These are phyloP conservation scores for Indicator maculatus DNA, from an alignment of 2,113 vertebrate species.

Conservation along the genomic window DNA sequence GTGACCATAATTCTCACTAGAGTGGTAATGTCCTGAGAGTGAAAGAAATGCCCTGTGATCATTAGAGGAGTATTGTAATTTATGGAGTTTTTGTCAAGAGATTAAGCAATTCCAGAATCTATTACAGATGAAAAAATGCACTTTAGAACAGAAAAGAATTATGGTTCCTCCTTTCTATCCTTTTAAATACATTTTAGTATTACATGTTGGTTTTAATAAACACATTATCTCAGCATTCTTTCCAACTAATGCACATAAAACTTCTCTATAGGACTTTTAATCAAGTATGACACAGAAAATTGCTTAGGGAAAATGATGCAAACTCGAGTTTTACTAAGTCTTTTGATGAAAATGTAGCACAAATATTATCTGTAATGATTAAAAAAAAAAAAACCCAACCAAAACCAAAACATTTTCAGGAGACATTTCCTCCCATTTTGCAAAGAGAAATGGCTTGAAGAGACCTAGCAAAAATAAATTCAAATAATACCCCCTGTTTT, in stretches of 20 bases:
- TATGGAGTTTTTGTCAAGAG: slow-evolving; percentile 54
- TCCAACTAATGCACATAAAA: neutral
- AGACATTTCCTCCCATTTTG: neutral
- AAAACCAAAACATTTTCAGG: neutral
- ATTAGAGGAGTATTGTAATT: slow-evolving; percentile 50
- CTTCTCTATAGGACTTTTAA: neutral
- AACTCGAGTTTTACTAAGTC: neutral
- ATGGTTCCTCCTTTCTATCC: neutral
- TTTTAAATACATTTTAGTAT: neutral
- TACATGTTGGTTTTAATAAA: neutral
- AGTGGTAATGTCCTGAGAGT: slow-evolving; percentile 54
- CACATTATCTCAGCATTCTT: neutral
- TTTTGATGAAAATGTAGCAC: neutral
- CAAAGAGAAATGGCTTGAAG: neutral
- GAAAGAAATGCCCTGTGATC: slow-evolving; percentile 39
- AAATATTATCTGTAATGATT: neutral
- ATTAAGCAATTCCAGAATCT: slow-evolving; percentile 50
- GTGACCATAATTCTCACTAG: slow-evolving; percentile 61
- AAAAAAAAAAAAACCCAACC: neutral
- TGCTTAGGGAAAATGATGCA: neutral
- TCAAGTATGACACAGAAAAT: neutral
- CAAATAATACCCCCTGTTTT: neutral
- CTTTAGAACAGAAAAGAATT: neutral
- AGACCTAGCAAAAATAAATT: neutral
- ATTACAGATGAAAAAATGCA: neutral